Base-by-base conservation (phyloP, 2,113 vertebrate species). In the Protobothrops mucrosquamatus region DNA sequence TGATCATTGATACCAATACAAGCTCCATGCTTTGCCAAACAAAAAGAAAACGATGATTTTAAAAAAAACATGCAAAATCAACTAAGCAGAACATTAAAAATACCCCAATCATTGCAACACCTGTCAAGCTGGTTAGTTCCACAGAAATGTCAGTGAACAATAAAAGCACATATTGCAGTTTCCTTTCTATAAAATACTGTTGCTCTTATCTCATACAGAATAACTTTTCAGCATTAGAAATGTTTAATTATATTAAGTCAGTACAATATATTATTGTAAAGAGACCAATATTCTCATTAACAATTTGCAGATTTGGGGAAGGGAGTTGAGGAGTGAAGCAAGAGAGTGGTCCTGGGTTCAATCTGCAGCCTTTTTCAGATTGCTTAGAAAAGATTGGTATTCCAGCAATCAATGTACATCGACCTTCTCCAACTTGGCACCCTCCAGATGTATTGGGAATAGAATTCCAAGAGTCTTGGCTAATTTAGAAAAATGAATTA, bases 21-120 rank as follows among this genome's bases (percentile, higher is more conserved):
- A 97, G 97, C 97, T 98, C 97, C 97, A 98, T 97, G 97, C 98
- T 97, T 97, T 98, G 97, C 97, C 96, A 96, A 97, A 96, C 94
- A 97, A 93, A 96, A 59, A 48, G 15, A 12, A 56, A 81, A 39
- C 46, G 10, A 34, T 96, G 96, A 96, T 97, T 97, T 48, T 95
- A 95, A 97, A 97, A 57, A 97, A 97, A 97, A 98, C 97, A 98
- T 98, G 98, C 98, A 96, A 15, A 57, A 94, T 97, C 95, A 97
- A 95, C 93, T 95, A 59, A 96, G 96, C 95, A 96, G 96, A 98
- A 95, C 74, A 91, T 64, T 51, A 39, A 52, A 64, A 64, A 88
- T 29, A 81, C 69, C 51, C n/a, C 51, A 96, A 93, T 96, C 96
- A 85, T 93, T 95, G 95, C 93, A 93, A 96, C 96, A 96, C 88